Conservation (phyloP, 37 sponge, comb jelly and placozoan species). For the Aplysina aerophoba region DNA sequence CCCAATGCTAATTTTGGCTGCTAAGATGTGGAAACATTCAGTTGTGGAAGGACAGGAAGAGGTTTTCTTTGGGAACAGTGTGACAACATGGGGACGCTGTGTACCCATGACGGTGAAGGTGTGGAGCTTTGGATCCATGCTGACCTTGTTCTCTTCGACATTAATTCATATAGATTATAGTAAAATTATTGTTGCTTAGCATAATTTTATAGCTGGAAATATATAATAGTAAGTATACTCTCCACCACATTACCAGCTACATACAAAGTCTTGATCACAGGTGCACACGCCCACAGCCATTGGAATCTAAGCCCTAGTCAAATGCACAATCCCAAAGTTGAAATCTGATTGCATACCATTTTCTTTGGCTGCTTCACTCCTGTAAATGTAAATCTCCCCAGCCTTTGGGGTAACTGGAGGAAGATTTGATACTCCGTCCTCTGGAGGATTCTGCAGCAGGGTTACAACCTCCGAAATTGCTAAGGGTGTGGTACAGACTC, state of each 20-base stretch:
- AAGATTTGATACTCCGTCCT: slow-evolving; percentile 24
- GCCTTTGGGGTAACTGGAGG: slow-evolving; percentile 35
- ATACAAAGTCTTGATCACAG: too few relatives aligned
- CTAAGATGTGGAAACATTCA: slow-evolving; percentile 66
- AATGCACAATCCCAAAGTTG: too few relatives aligned
- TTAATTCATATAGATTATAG: too few relatives aligned
- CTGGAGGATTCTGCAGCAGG: slow-evolving; percentile 30
- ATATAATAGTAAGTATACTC: too few relatives aligned
- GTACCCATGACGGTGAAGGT: slow-evolving; percentile 40
- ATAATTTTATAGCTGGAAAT: too few relatives aligned
- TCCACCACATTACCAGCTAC: too few relatives aligned
- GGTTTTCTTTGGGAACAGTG: slow-evolving; percentile 54
- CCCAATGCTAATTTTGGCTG: slow-evolving; percentile 56
- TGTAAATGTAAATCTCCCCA: slow-evolving; percentile 26
- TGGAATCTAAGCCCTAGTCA: too few relatives aligned
- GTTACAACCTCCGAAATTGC: slow-evolving; percentile 21
- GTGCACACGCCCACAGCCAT: too few relatives aligned
- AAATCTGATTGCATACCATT: slow-evolving; percentile 5
- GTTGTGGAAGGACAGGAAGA: slow-evolving; percentile 60
- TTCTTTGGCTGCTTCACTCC: slow-evolving; percentile 13
- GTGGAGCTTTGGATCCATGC: slow-evolving; percentile 12
- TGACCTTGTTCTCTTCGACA: slow-evolving; percentile 25
- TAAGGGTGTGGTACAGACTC: slow-evolving; percentile 27
- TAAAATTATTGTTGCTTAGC: too few relatives aligned
- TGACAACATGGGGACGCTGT: slow-evolving; percentile 39